Conservation (phyloP, 2,113 vertebrate genomes). For the Kryptolebias marmoratus region DNA sequence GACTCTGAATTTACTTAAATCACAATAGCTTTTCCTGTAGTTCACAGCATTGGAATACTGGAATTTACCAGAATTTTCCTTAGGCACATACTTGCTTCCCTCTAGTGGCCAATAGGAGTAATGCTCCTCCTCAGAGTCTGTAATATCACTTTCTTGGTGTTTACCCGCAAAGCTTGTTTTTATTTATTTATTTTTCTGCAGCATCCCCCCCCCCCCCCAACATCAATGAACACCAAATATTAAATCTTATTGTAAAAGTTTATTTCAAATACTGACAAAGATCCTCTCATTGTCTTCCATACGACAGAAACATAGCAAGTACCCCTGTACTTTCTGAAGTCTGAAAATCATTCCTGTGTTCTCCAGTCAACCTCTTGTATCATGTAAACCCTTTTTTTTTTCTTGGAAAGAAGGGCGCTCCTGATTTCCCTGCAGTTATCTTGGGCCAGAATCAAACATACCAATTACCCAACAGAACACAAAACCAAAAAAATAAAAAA, state of each 20-base stretch:
- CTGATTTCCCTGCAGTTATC: constrained; percentile 69
- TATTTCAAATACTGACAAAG: constrained; percentile 85
- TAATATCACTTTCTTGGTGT: no score
- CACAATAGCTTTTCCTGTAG: no score
- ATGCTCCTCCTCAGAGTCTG: no score
- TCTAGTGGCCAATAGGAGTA: constrained; percentile 29
- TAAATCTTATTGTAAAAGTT: constrained; percentile 81
- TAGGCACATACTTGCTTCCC: constrained; percentile 12
- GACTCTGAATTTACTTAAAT: no score
- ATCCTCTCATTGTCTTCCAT: constrained; percentile 65
- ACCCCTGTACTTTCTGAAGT: constrained; percentile 67
- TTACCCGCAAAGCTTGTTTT: no score
- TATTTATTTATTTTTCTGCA: no score
- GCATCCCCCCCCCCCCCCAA: no score
- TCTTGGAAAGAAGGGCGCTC: constrained; percentile 64
- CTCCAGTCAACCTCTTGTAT: constrained; percentile 58
- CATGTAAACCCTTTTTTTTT: constrained; percentile 56
- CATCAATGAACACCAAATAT: background rate
- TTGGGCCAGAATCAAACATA: constrained; percentile 66
- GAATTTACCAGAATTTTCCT: no score
- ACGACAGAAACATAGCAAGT: constrained; percentile 74
- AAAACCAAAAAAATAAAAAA: constrained; percentile 36
- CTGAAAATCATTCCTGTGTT: constrained; percentile 67
- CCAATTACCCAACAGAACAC: constrained; percentile 59
- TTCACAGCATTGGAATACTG: no score